Evolutionary conservation across 2,113 vertebrate genomes (phyloP), one percentile per base, ranked within the genome.

Genomic region (Anser cygnoides): DNA sequence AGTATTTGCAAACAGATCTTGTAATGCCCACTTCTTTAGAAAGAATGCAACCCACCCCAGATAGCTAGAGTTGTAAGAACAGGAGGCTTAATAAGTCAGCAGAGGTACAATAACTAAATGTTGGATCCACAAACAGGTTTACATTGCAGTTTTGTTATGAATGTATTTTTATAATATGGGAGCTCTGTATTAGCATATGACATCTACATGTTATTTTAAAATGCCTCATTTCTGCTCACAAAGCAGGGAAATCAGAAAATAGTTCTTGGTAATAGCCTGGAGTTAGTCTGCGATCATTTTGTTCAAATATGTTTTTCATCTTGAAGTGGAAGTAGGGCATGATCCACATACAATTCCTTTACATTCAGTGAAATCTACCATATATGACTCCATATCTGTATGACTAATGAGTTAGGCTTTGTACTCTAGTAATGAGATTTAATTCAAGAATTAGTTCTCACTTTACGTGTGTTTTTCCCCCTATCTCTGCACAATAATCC

Each of bases 381-480:
- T 65, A 39, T 41, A 37, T 41, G 44, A 71, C 44, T 84, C 46
- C 19, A 2, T 31, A 35, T 16, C 18, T 50, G 17, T 23, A 12
- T 17, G 22, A 29, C 19, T 41, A n/a, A 78, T 23, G 13, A 82
- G 37, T 29, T 83, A 66, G 43, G 19, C 5, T 79, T 91, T 83
- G 35, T 57, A 37, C 58, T 52, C 28, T 55, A 59, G 43, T 88
- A 87, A 63, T 31, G 4, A 91, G 15, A 10, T 21, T 52, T 87
- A n/a, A 50, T n/a, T 13, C 31, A 52, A 80, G 44, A 35, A 31
- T 37, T 6, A 13, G 3, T 44, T 65, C 22, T 89, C 1, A 1
- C 13, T 58, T 72, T 21, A 49, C 10, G 43, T 9, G 7, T 0
- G 0, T 26, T 87, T 71, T 43, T 1, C 5, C n/a, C 21, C 37